Evolutionary conservation across 2,888 invertebrate genomes (phyloP), one percentile per base, ranked within the genome.

Genomic region (Temnothorax unifasciatus): DNA sequence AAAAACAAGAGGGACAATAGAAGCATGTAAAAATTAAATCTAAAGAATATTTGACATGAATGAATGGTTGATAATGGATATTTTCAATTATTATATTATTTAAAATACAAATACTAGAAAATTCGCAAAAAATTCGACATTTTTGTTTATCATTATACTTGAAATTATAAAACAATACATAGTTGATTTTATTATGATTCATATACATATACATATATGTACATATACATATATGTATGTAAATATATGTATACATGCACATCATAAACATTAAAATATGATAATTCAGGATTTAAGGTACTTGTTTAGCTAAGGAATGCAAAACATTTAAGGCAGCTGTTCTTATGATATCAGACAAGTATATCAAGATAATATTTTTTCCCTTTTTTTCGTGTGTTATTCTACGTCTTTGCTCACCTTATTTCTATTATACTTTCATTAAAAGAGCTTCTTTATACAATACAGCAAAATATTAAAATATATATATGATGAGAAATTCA

Each of bases 1-100:
- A 57, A 47, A n/a, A 74, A 38, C 52, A 54, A 4, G 13, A 54
- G 34, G 44, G 64, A 34, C 66, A 68, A 75, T 64, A 75, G 54
- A 47, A 75, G 11, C n/a, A 18, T 9, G 25, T 25, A 52, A 25
- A 52, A 77, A 64, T 44, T 18, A 68, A 50, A 71, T 69, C 50
- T 69, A 69, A 66, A 57, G 41, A 41, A 41, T 41, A 41, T 41
- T 41, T 41, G 11, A 41, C 9, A 41, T 41, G 11, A 41, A 41
- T 11, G 11, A 44, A 44, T 13, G 11, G 15, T 13, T 44, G 44
- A 44, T 44, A 44, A 44, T 44, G 13, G 3, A 44, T 44, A 44
- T 63, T 63, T 75, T 63, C 15, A 63, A 63, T 57, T 11, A n/a
- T n/a, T n/a, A n/a, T n/a, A n/a, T n/a, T n/a, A 25, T 34, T 63